Base-by-base conservation (phyloP, 2,888 invertebrate genomes). In the Onthophagus sagittarius region DNA sequence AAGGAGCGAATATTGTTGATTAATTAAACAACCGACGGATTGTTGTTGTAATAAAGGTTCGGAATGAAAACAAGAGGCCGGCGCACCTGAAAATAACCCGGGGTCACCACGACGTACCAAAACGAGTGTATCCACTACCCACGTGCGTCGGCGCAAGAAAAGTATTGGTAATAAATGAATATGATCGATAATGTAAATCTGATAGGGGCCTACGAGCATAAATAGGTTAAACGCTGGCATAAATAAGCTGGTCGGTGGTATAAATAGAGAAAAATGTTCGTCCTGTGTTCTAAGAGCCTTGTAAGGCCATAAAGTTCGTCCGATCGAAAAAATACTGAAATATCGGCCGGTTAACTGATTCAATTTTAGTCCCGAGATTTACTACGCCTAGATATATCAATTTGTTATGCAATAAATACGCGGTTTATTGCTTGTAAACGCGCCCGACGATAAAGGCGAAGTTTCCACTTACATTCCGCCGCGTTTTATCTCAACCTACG, bases 371-470 rank as follows among this genome's bases (percentile, higher is more conserved):
- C 39, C 39, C 39, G 39, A 53, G 39, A 53, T 53, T 53, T 53
- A 53, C 39, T 9, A 53, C 64, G 64, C 14, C 23, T 23, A 64
- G 23, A 64, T 64, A 64, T 64, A 64, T 64, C 64, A 64, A 64
- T 64, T 64, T 67, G 67, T 67, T 67, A 67, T 31, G 67, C 67
- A 67, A 67, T 67, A 67, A 67, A 67, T 67, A 67, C 67, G 67
- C 32, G 67, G 31, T 67, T 67, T 67, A 67, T 67, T 67, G 32
- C 31, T 67, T 67, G 67, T 67, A 67, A 67, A 67, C 32, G 67
- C 64, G 64, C 64, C 67, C 67, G 32, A 67, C 32, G 32, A 23
- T 23, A 31, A 67, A 23, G 23, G n/a, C 23, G 67, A 67, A 67
- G 31, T 67, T 31, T 23, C 23, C 23, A 67, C 67, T 67, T 67